These are phyloP conservation scores for Zophobas atratus DNA, from an alignment of 1,140 invertebrate species.

Conservation along the genomic window DNA sequence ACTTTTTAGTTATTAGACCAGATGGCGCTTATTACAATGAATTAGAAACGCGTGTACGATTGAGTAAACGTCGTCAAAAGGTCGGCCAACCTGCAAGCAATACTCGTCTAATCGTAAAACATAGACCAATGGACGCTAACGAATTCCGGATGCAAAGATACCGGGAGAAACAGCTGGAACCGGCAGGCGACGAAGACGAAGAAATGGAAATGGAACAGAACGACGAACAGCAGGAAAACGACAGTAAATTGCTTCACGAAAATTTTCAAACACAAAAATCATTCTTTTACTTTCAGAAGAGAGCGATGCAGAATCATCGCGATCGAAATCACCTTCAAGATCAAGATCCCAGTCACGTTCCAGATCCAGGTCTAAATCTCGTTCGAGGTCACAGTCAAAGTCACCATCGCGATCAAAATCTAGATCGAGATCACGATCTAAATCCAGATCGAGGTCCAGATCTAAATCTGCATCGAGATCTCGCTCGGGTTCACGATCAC, in stretches of 20 bases:
- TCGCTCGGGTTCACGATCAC: slow-evolving; percentile 58
- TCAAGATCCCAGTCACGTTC: slow-evolving; percentile 60
- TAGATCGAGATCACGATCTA: slow-evolving; percentile 60
- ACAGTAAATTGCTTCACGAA: slow-evolving; percentile 58
- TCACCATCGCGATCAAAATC: slow-evolving; percentile 60
- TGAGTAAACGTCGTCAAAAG: slow-evolving; percentile 91
- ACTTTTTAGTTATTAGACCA: slow-evolving; percentile 94
- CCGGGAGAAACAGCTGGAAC: slow-evolving; percentile 90
- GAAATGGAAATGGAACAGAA: slow-evolving; percentile 75
- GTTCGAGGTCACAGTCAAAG: slow-evolving; percentile 59
- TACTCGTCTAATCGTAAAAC: slow-evolving; percentile 90
- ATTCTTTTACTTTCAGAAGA: slow-evolving; percentile 48
- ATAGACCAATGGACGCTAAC: slow-evolving; percentile 87
- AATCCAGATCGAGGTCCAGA: slow-evolving; percentile 49
- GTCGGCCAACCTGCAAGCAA: slow-evolving; percentile 82
- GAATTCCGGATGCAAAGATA: slow-evolving; percentile 91
- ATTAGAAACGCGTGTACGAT: slow-evolving; percentile 93
- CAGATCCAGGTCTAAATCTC: slow-evolving; percentile 62
- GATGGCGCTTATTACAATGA: slow-evolving; percentile 98
- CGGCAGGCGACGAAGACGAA: slow-evolving; percentile 81
- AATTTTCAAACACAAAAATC: not conserved
- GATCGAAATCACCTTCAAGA: slow-evolving; percentile 46
- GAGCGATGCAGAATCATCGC: slow-evolving; percentile 49
- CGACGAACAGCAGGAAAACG: slow-evolving; percentile 73
- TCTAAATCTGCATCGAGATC: slow-evolving; percentile 54